phyloP scores from a whole-genome alignment of 2,797 vertebrate genomes.

The Philypnodon macrostomus region DNA sequence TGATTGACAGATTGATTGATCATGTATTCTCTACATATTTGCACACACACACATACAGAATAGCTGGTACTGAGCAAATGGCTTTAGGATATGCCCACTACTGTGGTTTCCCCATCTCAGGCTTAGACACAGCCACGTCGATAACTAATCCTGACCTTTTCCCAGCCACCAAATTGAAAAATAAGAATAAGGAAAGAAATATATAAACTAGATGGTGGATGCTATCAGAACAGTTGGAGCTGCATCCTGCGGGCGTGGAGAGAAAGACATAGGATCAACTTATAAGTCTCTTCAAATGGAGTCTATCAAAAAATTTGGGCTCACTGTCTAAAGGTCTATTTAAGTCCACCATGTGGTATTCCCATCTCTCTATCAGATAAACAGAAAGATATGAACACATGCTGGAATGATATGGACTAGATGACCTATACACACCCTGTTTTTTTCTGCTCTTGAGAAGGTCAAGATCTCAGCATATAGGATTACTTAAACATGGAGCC shows the following conservation, averaged over 20 bases:
- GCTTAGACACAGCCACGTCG: conserved; percentile 76
- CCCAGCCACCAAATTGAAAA: conserved; percentile 79
- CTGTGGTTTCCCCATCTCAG: conserved; percentile 64
- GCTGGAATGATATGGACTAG: too few relatives aligned
- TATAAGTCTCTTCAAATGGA: conserved; percentile 52
- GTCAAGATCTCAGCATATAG: too few relatives aligned
- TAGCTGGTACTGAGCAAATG: conserved; percentile 71
- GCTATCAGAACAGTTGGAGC: conserved; percentile 69
- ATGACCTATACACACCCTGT: too few relatives aligned
- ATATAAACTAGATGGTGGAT: conserved; percentile 78
- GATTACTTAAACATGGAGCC: too few relatives aligned
- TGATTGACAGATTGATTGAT: too few relatives aligned
- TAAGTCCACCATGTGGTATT: too few relatives aligned
- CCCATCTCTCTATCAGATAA: too few relatives aligned
- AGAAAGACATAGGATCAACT: conserved; percentile 40
- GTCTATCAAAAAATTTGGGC: too few relatives aligned
- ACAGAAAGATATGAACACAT: too few relatives aligned
- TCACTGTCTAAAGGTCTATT: too few relatives aligned
- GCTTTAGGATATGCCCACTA: conserved; percentile 69
- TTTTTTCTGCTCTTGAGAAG: too few relatives aligned
- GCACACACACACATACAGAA: conserved; percentile 38
- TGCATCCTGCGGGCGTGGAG: conserved; percentile 53
- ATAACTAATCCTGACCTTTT: conserved; percentile 85
- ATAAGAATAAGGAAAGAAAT: conserved; percentile 75
- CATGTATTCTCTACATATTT: conserved; percentile 1